phyloP scores from a whole-genome alignment of 2,888 invertebrate species.

The Thereva unica region DNA sequence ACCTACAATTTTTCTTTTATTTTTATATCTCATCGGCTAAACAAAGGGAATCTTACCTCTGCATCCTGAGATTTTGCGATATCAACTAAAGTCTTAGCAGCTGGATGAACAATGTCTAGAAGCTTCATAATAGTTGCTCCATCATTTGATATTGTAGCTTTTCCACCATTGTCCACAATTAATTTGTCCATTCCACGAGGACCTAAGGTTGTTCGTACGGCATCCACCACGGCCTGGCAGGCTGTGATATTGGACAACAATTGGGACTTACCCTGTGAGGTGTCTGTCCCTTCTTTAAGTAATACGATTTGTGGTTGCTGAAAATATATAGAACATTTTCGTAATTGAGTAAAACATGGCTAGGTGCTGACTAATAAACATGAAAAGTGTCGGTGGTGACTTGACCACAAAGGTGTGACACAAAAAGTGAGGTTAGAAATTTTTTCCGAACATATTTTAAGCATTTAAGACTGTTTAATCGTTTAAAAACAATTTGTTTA shows the following conservation, averaged over 20 bases:
- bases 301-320: constrained; percentile 98
- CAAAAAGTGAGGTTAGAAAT: too few species aligned
- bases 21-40: neutral
- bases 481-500: too few species aligned
- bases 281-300: constrained; percentile 96
- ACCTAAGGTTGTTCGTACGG: constrained; percentile 93
- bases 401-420: too few species aligned
- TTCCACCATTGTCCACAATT: constrained; percentile 86
- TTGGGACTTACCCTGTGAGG: constrained; percentile 94
- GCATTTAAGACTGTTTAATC: too few species aligned
- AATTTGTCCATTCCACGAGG: constrained; percentile 99
- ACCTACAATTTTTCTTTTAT: constrained; percentile 64
- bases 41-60: constrained; percentile 69
- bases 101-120: constrained; percentile 97
- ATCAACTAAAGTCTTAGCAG: constrained; percentile 96
- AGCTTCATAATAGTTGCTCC: constrained; percentile 98
- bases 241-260: constrained; percentile 97
- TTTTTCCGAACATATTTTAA: too few species aligned
- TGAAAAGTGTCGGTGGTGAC: too few species aligned
- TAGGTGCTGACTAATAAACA: too few species aligned
- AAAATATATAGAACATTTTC: constrained; percentile 46
- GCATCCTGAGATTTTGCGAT: constrained; percentile 99
- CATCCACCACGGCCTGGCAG: constrained; percentile 92
- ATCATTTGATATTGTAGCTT: constrained; percentile 97
- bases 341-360: neutral